phyloP scores from a whole-genome alignment of 2,888 invertebrate species.

The Mythimna impura region DNA sequence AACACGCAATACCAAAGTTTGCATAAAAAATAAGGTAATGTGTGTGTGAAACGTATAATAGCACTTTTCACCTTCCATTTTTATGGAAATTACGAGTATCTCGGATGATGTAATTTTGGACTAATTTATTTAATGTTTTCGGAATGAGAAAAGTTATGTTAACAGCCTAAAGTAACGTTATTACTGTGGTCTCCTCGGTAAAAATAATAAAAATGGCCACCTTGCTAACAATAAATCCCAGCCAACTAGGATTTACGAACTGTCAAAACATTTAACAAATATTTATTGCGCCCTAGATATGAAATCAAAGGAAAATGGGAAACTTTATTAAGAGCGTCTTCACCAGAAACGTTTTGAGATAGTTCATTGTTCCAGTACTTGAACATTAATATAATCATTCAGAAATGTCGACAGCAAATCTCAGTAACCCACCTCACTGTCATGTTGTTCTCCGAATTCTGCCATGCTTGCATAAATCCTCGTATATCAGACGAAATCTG shows the following conservation, averaged over 20 bases:
- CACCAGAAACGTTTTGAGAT: constrained; percentile 28
- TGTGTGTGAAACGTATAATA: constrained; percentile 40
- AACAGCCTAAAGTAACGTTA: constrained; percentile 26
- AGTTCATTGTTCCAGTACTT: constrained; percentile 46
- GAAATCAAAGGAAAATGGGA: constrained; percentile 23
- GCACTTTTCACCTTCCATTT: constrained; percentile 39
- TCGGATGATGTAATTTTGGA: constrained; percentile 45
- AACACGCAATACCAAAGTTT: constrained; percentile 33
- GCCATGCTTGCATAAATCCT: constrained; percentile 30
- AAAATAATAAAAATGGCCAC: constrained; percentile 15
- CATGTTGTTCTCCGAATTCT: constrained; percentile 33
- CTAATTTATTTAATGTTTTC: constrained; percentile 48
- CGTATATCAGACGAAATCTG: constrained; percentile 25
- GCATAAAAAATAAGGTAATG: constrained; percentile 40
- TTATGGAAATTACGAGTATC: constrained; percentile 34
- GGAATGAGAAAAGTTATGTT: constrained; percentile 51
- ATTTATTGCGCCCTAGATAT: constrained; percentile 16
- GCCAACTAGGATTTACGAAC: background rate
- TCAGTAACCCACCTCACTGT: constrained; percentile 54
- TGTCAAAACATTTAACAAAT: constrained; percentile 14
- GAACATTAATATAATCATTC: constrained; percentile 45
- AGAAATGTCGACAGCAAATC: constrained; percentile 45
- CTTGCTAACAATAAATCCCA: background rate
- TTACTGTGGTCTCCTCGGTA: constrained; percentile 3
- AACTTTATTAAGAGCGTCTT: constrained; percentile 32